Conservation (phyloP, 2,888 invertebrate species). For the Aethes cnicana region DNA sequence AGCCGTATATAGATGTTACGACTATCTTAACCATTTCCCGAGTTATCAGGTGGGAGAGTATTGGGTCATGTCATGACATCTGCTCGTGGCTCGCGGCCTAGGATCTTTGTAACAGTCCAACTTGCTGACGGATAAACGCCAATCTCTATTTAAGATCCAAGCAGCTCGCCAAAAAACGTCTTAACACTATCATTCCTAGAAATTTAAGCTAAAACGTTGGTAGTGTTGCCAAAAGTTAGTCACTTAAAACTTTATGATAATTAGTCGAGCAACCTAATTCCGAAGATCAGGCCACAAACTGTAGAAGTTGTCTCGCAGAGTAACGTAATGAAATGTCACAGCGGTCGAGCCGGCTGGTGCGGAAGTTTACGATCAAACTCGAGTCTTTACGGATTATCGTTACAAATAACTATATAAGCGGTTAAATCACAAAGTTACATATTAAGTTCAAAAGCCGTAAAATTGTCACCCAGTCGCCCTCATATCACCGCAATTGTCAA, state of each 20-base stretch:
- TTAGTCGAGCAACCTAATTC: constrained; percentile 64
- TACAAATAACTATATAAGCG: not conserved
- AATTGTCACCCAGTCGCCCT: not conserved
- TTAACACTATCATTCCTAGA: constrained; percentile 30
- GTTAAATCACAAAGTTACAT: not conserved
- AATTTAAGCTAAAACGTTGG: constrained; percentile 51
- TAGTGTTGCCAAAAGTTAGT: constrained; percentile 63
- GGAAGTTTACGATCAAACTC: constrained; percentile 5
- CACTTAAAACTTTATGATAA: constrained; percentile 69
- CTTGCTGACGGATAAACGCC: not conserved
- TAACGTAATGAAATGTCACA: constrained; percentile 43
- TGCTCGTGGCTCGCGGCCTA: no score
- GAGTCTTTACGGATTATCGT: not conserved
- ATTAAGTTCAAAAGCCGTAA: not conserved
- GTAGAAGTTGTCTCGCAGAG: constrained; percentile 49
- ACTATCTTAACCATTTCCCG: no score
- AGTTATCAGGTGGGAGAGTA: no score
- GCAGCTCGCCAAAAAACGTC: constrained; percentile 11
- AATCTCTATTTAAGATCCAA: not conserved
- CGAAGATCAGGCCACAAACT: constrained; percentile 59
- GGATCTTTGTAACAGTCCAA: no score
- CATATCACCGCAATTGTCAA: no score
- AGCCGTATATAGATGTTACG: no score
- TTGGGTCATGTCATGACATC: no score
- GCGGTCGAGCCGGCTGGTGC: not conserved